A percentile compares a stretch with the other conserved stretches of the same genome.
These are phyloP conservation scores for Tylochromis polylepis DNA, from an alignment of 2,113 vertebrate genomes.

Conservation along the genomic window DNA sequence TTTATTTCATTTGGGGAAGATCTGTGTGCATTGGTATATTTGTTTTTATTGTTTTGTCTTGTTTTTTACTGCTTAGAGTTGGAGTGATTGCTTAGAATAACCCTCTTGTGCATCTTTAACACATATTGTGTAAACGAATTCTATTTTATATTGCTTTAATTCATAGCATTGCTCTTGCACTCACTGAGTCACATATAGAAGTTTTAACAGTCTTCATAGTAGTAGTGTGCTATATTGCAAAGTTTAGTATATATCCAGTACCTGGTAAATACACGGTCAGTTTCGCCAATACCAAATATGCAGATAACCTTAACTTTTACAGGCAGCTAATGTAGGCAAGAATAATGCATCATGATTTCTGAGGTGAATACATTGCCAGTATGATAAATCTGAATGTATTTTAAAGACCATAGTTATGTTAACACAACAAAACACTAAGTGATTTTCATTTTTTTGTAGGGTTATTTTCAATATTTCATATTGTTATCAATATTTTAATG, in stretches of 20 bases:
- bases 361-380: neutral
- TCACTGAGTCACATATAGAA: neutral
- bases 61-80: neutral
- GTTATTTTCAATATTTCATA: neutral
- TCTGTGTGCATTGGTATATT: neutral
- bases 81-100: neutral
- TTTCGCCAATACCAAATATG: too few relatives aligned
- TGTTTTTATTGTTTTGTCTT: neutral
- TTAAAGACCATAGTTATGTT: neutral
- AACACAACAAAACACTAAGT: neutral
- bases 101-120: neutral
- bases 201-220: neutral
- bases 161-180: neutral
- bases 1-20: neutral
- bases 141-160: neutral
- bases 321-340: neutral
- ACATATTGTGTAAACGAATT: neutral
- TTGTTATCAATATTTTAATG: neutral
- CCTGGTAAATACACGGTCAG: neutral
- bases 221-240: neutral
- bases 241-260: neutral
- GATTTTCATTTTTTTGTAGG: neutral
- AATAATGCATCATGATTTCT: neutral
- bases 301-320: too few relatives aligned
- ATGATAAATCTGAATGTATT: neutral